Base-by-base conservation (phyloP, 2,797 vertebrate species). In the Anableps anableps region DNA sequence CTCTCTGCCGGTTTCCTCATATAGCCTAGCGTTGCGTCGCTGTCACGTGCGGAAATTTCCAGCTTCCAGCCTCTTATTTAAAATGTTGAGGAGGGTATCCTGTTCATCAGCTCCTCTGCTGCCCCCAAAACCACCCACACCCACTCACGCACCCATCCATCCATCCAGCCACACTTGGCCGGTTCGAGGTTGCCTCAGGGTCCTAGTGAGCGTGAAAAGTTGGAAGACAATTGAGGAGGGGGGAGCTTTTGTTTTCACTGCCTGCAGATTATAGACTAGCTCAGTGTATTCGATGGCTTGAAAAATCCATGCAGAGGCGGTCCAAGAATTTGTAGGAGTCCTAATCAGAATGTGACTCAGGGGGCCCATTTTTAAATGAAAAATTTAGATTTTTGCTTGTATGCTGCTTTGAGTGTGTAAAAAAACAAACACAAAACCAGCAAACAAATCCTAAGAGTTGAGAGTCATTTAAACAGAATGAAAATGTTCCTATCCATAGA, bases 41-140 rank as follows among this genome's bases (percentile, higher is more conserved):
- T 88, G 95, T 96, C 94, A 96, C 95, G 96, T 95, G 95, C 95
- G 93, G 93, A 94, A 87, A 84, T 87, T 81, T 93, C 77, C 43
- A 86, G 75, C 90, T 94, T 88, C 91, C 88, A 84, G 89, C 88
- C 85, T 80, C 85, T 89, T 88, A 85, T 93, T 94, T 85, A 83
- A 93, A 84, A 94, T 93, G 93, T 94, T 92, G 88, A 89, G 87
- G 89, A 95, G 94, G 94, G 94, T 92, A 94, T 93, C 93, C 92
- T 83, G 88, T 77, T 70, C 38, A 70, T 43, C 66, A 70, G 38
- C 36, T 38, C 36, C 64, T 14, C 36, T 81, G 76, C 47, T 78
- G 80, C 77, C 82, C 48, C 83, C 80, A 36, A 86, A 75, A 66
- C 75, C 79, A 66, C 72, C 21, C 74, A 36, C 70, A 75, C 31